phyloP scores from a whole-genome alignment of 2,797 vertebrate species.

The Anableps anableps region DNA sequence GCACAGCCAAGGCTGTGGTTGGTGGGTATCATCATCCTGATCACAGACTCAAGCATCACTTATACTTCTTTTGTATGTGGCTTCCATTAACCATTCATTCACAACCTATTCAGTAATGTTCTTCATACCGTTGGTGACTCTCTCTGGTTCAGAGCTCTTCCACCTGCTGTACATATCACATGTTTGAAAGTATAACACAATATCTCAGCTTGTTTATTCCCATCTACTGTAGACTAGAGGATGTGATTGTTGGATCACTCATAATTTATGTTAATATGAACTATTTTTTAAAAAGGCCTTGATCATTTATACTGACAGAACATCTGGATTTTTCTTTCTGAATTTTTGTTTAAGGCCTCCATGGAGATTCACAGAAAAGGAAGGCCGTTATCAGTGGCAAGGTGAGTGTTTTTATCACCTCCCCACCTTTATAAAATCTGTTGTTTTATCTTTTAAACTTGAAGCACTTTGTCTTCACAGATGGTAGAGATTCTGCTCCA shows the following conservation, averaged over 20 bases:
- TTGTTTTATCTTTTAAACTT: background rate
- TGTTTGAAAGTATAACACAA: too few species aligned
- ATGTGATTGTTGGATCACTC: background rate
- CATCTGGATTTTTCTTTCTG: background rate
- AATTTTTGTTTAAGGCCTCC: slow-evolving; percentile 81
- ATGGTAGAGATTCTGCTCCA: slow-evolving; percentile 95
- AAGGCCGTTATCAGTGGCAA: slow-evolving; percentile 91
- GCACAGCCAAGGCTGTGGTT: slow-evolving; percentile 94
- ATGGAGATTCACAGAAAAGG: slow-evolving; percentile 88
- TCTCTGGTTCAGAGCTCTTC: too few species aligned
- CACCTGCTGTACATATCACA: too few species aligned
- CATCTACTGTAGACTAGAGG: background rate
- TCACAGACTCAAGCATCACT: too few species aligned
- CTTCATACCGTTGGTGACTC: too few species aligned
- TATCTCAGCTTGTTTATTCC: background rate
- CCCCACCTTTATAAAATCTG: background rate
- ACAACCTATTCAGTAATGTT: too few species aligned
- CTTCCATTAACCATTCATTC: too few species aligned
- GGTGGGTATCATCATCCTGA: slow-evolving; percentile 78
- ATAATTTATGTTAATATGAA: background rate
- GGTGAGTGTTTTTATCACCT: slow-evolving; percentile 65
- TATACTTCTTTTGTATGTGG: background rate
- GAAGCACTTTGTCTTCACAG: slow-evolving; percentile 73
- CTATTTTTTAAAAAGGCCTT: background rate
- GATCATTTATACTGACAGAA: background rate